A percentile compares a stretch with the other conserved stretches of the same genome.
Evolutionary conservation across 2,113 vertebrate species (phyloP).

Genomic region (Arothron firmamentum): DNA sequence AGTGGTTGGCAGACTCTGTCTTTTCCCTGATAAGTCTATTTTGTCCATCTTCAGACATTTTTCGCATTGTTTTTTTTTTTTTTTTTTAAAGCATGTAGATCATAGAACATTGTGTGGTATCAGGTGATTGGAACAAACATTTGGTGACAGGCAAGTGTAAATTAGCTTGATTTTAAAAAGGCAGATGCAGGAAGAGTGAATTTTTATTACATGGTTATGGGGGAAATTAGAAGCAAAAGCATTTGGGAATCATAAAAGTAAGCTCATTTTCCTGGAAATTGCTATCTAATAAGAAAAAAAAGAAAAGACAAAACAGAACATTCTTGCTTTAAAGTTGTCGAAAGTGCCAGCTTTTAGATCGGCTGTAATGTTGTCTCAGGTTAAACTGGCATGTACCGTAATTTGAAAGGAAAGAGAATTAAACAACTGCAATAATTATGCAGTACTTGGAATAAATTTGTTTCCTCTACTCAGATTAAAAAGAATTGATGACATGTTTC

Average conservation of each 20-base stretch:
- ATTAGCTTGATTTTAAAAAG: not conserved
- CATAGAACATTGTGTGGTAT: too few species aligned
- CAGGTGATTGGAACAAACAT: not conserved
- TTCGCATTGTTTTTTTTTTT: not conserved
- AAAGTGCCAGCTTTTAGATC: too few species aligned
- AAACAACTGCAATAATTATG: not conserved
- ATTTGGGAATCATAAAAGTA: slow-evolving; percentile 2
- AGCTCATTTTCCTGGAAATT: not conserved
- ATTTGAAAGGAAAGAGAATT: not conserved
- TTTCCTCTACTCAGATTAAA: not conserved
- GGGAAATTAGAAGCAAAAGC: not conserved
- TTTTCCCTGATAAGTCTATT: not conserved
- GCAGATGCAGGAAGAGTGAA: not conserved
- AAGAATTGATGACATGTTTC: not conserved
- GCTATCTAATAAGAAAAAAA: not conserved
- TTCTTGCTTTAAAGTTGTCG: too few species aligned
- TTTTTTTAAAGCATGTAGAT: too few species aligned
- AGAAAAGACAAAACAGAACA: too few species aligned
- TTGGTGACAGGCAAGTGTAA: not conserved
- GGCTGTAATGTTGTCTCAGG: not conserved
- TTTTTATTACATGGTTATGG: not conserved
- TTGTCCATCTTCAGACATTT: not conserved
- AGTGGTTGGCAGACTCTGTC: slow-evolving; percentile 22
- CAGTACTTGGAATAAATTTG: not conserved
- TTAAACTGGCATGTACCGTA: not conserved